A percentile compares a stretch with the other conserved stretches of the same genome.
These are phyloP conservation scores for Cyprinus carpio DNA, from an alignment of 2,113 vertebrate species.

Conservation along the genomic window DNA sequence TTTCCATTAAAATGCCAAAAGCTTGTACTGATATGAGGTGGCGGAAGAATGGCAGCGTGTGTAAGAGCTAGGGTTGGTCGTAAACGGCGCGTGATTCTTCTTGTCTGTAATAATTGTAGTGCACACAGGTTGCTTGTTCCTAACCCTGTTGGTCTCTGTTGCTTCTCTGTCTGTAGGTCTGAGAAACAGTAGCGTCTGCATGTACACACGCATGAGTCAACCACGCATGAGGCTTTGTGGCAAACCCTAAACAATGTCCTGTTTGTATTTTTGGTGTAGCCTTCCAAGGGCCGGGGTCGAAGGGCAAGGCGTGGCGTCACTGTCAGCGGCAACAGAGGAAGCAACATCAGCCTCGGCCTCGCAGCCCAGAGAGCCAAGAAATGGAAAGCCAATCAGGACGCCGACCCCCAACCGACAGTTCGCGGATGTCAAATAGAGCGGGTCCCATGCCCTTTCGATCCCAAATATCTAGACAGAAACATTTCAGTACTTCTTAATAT, in stretches of 20 bases:
- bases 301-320: slow-evolving; percentile 77
- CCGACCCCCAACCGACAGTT: slow-evolving; percentile 84
- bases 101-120: neutral
- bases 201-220: slow-evolving; percentile 39
- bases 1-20: too few species aligned
- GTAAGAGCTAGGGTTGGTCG: neutral
- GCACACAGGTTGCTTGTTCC: neutral
- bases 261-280: slow-evolving; percentile 82
- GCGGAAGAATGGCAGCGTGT: too few species aligned
- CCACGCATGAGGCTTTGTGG: slow-evolving; percentile 39
- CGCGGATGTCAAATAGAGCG: slow-evolving; percentile 91
- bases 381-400: slow-evolving; percentile 83
- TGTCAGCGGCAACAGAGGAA: slow-evolving; percentile 82
- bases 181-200: slow-evolving; percentile 56
- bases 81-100: too few species aligned
- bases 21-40: too few species aligned
- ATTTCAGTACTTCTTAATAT: slow-evolving; percentile 19
- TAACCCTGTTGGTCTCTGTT: slow-evolving; percentile 33
- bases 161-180: slow-evolving; percentile 49
- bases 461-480: slow-evolving; percentile 84
- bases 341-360: slow-evolving; percentile 76
- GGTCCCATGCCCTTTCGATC: slow-evolving; percentile 92
- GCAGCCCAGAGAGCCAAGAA: slow-evolving; percentile 82
- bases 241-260: slow-evolving; percentile 58
- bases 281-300: slow-evolving; percentile 77